phyloP scores from a whole-genome alignment of 2,113 vertebrate genomes.

The Mesitornis unicolor region DNA sequence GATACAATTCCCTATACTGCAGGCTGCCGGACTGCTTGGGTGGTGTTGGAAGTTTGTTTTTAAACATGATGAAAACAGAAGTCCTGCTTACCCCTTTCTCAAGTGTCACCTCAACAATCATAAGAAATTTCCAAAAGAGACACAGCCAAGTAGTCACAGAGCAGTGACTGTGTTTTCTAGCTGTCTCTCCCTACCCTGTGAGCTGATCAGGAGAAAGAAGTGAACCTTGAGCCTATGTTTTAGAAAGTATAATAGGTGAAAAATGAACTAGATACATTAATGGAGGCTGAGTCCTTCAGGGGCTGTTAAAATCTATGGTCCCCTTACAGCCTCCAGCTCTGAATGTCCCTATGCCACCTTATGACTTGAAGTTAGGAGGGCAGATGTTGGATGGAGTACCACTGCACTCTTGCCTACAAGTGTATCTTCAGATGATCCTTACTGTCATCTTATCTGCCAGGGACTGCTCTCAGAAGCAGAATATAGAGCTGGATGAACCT shows the following conservation, averaged over 20 bases:
- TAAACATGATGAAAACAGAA: background rate
- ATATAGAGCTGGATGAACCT: background rate
- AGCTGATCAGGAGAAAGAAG: background rate
- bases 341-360: background rate
- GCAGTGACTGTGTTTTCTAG: background rate
- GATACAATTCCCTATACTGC: background rate
- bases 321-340: background rate
- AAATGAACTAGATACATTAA: background rate
- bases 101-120: background rate
- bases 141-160: background rate
- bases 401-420: fast-evolving
- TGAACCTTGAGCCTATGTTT: background rate
- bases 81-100: background rate
- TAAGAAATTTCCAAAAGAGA: background rate
- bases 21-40: background rate
- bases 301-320: background rate
- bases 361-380: background rate
- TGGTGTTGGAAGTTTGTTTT: conserved; percentile 15
- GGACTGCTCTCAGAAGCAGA: background rate
- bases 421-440: background rate
- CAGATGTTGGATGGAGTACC: background rate
- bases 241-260: background rate
- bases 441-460: background rate
- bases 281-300: background rate
- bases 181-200: background rate